phyloP scores from a whole-genome alignment of 2,888 invertebrate genomes.

The Desoria tigrina region DNA sequence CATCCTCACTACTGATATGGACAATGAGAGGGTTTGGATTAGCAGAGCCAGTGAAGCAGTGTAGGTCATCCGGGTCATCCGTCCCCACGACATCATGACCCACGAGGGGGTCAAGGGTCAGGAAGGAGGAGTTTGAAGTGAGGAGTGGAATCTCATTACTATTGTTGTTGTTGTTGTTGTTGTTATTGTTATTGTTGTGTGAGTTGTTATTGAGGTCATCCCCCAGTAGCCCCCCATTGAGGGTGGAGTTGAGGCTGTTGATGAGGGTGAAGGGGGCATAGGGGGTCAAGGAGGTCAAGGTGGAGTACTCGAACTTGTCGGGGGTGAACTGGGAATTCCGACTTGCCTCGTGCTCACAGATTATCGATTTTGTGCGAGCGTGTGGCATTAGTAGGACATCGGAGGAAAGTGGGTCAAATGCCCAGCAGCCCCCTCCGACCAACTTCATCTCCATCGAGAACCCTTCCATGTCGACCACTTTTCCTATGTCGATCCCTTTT shows the following conservation, averaged over 20 bases:
- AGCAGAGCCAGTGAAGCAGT: too few species aligned
- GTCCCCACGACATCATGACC: background rate
- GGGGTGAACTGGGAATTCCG: too few species aligned
- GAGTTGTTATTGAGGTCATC: background rate
- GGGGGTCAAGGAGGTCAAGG: too few species aligned
- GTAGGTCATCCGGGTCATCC: too few species aligned
- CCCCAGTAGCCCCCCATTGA: background rate
- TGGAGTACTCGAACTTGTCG: too few species aligned
- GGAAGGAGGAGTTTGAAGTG: background rate
- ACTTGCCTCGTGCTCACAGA: conserved; percentile 40
- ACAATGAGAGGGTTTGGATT: too few species aligned
- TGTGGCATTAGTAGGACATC: conserved; percentile 31
- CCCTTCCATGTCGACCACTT: background rate
- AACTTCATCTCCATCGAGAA: background rate
- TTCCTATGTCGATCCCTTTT: background rate
- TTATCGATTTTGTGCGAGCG: conserved; percentile 42
- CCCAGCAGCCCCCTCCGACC: conserved; percentile 22
- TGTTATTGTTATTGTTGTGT: too few species aligned
- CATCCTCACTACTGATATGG: too few species aligned
- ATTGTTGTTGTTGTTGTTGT: background rate
- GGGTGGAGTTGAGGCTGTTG: background rate
- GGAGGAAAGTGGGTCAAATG: conserved; percentile 46
- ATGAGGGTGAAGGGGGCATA: background rate
- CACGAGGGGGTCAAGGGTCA: background rate
- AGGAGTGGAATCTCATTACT: background rate